phyloP scores from a whole-genome alignment of 2,113 vertebrate genomes.

The Tinamus guttatus region DNA sequence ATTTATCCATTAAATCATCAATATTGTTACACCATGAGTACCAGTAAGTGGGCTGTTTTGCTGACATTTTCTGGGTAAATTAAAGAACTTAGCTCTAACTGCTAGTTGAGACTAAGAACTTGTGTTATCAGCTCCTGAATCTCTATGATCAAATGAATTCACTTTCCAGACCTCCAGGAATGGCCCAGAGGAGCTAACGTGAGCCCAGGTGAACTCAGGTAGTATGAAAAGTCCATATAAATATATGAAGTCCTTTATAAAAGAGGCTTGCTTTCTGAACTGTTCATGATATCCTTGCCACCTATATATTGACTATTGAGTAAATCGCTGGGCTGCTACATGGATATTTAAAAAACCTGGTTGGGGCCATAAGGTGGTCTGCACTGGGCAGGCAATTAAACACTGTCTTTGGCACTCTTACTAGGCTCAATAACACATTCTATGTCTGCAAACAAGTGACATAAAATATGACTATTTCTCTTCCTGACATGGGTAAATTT shows the following conservation, averaged over 20 bases:
- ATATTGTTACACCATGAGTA: fast-evolving
- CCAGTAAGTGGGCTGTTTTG: background rate
- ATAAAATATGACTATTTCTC: background rate
- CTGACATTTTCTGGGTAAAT: background rate
- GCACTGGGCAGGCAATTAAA: background rate
- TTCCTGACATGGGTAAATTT: background rate
- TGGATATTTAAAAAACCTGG: background rate
- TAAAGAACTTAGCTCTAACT: background rate
- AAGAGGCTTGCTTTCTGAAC: background rate
- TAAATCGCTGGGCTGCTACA: background rate
- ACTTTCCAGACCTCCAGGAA: background rate
- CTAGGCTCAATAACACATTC: background rate
- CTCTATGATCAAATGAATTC: background rate
- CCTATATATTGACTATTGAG: background rate
- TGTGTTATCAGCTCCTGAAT: background rate
- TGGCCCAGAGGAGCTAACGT: background rate
- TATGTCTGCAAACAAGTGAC: background rate
- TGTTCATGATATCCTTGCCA: background rate
- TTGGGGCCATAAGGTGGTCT: background rate
- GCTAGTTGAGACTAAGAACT: background rate
- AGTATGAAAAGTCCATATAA: background rate
- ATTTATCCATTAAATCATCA: background rate
- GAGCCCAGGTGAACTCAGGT: background rate
- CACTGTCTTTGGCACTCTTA: background rate
- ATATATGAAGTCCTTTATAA: background rate